A percentile compares a stretch with the other conserved stretches of the same genome.
phyloP scores from a whole-genome alignment of 92 coral and sea anemone species.

The Paragorgia papillata region DNA sequence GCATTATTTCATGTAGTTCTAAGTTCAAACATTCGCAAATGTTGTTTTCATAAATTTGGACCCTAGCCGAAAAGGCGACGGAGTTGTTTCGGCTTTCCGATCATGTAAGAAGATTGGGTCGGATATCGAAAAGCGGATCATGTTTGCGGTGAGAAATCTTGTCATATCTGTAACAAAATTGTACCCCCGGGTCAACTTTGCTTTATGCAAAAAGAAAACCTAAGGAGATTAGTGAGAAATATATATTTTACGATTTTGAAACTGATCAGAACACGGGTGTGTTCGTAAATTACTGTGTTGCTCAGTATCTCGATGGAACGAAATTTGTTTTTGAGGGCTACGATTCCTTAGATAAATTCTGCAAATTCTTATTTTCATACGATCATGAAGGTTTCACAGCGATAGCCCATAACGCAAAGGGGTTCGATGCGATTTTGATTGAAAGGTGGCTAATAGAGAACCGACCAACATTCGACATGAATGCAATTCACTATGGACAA shows the following conservation, averaged over 20 bases:
- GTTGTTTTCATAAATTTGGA: too few relatives aligned
- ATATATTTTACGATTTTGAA: slow-evolving; percentile 30
- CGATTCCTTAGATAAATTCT: not conserved
- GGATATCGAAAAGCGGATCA: not conserved
- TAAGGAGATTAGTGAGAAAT: not conserved
- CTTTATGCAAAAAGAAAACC: slow-evolving; percentile 30
- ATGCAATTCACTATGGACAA: slow-evolving; percentile 12
- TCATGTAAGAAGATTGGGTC: not conserved
- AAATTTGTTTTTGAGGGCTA: slow-evolving; percentile 12
- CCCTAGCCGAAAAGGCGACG: too few relatives aligned
- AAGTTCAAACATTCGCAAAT: too few relatives aligned
- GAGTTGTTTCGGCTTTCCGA: too few relatives aligned
- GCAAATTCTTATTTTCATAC: not conserved
- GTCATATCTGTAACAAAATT: slow-evolving; percentile 1
- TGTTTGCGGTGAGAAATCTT: slow-evolving; percentile 24
- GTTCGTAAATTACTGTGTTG: slow-evolving; percentile 30
- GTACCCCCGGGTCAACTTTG: slow-evolving; percentile 18
- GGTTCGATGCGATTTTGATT: slow-evolving; percentile 25
- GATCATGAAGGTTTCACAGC: slow-evolving; percentile 27
- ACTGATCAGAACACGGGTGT: not conserved
- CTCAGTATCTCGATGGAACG: slow-evolving; percentile 9
- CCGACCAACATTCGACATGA: slow-evolving; percentile 18
- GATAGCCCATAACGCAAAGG: slow-evolving; percentile 35
- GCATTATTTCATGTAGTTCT: too few relatives aligned
- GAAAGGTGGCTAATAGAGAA: slow-evolving; percentile 21